Conservation (phyloP, 2,797 vertebrate species). For the Micropoecilia bifurca region DNA sequence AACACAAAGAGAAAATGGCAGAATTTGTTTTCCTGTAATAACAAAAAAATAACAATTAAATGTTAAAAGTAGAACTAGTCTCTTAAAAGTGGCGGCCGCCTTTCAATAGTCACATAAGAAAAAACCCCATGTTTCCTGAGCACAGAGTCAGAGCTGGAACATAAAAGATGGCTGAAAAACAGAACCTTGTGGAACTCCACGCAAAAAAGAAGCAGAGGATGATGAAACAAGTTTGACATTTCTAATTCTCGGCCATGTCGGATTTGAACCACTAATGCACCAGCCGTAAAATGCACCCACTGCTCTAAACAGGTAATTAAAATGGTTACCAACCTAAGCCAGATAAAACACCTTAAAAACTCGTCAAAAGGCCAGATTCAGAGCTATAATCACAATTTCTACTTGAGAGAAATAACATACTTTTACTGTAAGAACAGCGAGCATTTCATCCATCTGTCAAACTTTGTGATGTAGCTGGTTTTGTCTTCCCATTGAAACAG, state of each 20-base stretch:
- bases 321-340: background rate
- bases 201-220: background rate
- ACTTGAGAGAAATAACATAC: background rate
- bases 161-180: background rate
- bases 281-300: background rate
- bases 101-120: background rate
- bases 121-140: background rate
- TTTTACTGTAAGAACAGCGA: background rate
- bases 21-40: background rate
- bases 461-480: background rate
- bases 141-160: background rate
- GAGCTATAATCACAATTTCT: background rate
- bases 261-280: background rate
- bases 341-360: background rate
- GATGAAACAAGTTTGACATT: background rate
- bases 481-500: background rate
- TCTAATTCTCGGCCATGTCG: background rate
- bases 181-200: background rate
- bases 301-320: background rate
- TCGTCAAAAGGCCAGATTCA: background rate
- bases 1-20: background rate
- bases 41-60: no score
- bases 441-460: background rate
- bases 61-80: no score
- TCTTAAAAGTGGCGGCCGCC: no score